These are phyloP conservation scores for Cariama cristata DNA, from an alignment of 2,113 vertebrate species.

Conservation along the genomic window DNA sequence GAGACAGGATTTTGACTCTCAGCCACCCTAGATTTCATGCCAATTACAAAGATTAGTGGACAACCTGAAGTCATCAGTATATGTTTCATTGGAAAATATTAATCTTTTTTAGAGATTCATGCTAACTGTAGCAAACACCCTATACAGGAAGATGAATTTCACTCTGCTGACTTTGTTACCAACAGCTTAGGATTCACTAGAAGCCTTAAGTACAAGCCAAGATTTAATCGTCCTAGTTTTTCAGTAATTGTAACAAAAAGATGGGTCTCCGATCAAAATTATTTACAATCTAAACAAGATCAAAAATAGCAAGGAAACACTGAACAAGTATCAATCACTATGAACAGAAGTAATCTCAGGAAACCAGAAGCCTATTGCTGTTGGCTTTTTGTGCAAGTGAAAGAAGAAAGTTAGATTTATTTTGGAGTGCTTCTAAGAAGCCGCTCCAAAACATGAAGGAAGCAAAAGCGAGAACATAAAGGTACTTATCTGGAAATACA, in stretches of 20 bases:
- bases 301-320: not conserved
- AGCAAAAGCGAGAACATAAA: not conserved
- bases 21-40: not conserved
- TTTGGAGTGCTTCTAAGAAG: not conserved
- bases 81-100: not conserved
- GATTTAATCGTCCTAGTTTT: not conserved
- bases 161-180: not conserved
- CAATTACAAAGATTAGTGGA: not conserved
- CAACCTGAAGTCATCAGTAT: not conserved
- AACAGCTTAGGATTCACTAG: not conserved
- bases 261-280: not conserved
- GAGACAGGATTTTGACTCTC: not conserved
- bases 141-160: not conserved
- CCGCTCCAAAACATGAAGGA: not conserved
- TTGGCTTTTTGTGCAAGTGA: not conserved
- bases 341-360: not conserved
- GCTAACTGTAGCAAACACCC: not conserved
- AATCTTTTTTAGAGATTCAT: not conserved
- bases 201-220: not conserved
- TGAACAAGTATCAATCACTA: not conserved
- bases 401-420: not conserved
- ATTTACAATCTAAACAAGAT: not conserved
- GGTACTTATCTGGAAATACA: not conserved
- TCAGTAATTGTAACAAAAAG: not conserved
- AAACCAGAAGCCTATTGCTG: not conserved